These are phyloP conservation scores for Temnothorax ravouxi DNA, from an alignment of 2,888 invertebrate species.

Conservation along the genomic window DNA sequence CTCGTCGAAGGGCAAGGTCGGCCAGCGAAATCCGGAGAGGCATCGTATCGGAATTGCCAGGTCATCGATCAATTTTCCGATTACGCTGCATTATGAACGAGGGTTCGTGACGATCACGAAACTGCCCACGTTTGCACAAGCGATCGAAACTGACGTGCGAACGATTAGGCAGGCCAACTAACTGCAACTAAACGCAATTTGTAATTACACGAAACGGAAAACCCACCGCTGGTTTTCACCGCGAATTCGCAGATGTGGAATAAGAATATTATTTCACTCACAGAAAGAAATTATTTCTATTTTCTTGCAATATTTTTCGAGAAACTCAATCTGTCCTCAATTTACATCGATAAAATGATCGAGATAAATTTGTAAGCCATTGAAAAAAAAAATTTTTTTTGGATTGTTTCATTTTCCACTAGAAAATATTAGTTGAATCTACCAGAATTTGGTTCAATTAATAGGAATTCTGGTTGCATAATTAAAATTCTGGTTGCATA, in stretches of 20 bases:
- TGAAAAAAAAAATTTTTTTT: no score
- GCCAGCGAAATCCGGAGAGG: neutral
- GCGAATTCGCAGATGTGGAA: neutral
- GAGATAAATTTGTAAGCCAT: neutral
- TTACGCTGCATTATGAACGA: constrained; percentile 47
- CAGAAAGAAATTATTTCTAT: neutral
- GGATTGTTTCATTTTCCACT: no score
- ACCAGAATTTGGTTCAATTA: no score
- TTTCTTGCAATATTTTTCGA: neutral
- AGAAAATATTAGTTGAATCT: no score
- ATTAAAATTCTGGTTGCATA: no score
- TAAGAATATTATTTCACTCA: neutral
- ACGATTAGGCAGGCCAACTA: neutral
- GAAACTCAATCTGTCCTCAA: neutral
- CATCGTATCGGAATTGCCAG: constrained; percentile 23
- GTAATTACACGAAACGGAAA: neutral
- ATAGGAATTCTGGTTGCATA: no score
- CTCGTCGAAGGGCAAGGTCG: constrained; percentile 38
- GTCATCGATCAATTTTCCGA: constrained; percentile 51
- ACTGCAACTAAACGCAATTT: neutral
- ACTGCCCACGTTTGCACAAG: constrained; percentile 20
- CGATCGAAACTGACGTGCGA: constrained; percentile 16
- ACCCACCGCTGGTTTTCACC: neutral
- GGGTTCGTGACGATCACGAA: constrained; percentile 30
- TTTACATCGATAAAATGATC: neutral